Base-by-base conservation (phyloP, 1,140 invertebrate genomes). In the Hermetia illucens region DNA sequence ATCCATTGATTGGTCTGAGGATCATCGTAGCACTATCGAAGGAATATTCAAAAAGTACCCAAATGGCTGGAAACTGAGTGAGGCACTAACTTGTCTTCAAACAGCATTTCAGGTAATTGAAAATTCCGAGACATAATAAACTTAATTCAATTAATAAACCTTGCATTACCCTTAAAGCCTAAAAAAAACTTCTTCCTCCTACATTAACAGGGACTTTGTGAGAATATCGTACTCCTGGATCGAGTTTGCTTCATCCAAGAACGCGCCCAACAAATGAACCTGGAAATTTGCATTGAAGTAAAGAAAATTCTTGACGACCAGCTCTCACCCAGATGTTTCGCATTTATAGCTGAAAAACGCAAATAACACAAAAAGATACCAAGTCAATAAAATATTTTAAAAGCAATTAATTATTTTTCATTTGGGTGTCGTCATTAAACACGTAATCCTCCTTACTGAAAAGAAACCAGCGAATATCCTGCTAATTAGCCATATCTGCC, bases 161-260 rank as follows among this genome's bases (percentile, higher is more conserved):
- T n/a, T 36, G 12, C 16, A 17, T 24, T 12, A 36, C 21, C 6
- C 12, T 25, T 12, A 4, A 21, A 18, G 9, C 20, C 8, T 13
- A 25, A 13, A 22, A 17, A n/a, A 8, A 8, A 19, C n/a, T n/a
- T n/a, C n/a, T 34, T 34, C 6, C 18, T 17, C 18, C 8, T 20
- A 8, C n/a, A 25, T 25, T 8, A 18, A 27, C 64, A 75, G 51
- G 64, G 64, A 42, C 55, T 77, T 9, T 71, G 77, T 44, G 79
- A 83, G 58, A 76, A 73, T 44, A 50, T 79, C n/a, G 57, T 83
- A 22, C 61, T 81, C 12, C 60, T 74, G 17, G 79, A 83, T 49
- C 66, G 77, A 44, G 50, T 76, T 34, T 57, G 72, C 29, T 80
- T 70, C 53, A 62, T 81, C 31, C 51, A 63, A 45, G 76, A 82